Evolutionary conservation across 2,888 invertebrate species (phyloP).

Genomic region (Chaetogeoica ovagalla): DNA sequence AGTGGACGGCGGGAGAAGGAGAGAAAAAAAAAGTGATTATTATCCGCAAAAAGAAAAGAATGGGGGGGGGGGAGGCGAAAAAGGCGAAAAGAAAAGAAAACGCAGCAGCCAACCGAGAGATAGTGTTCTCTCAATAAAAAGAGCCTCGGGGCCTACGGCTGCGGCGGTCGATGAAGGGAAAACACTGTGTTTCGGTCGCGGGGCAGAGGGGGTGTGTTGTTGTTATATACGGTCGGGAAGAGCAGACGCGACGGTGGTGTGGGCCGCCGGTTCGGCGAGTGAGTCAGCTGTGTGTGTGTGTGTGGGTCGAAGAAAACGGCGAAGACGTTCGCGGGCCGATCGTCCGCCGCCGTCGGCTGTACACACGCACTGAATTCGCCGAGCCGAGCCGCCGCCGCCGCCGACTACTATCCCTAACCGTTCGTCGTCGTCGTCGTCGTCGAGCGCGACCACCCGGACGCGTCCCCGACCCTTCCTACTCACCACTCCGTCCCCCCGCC

Average conservation of each 20-base stretch:
- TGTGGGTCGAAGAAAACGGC: slow-evolving; percentile 33
- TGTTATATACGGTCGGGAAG: not conserved
- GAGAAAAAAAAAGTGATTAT: slow-evolving; percentile 21
- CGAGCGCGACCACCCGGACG: not conserved
- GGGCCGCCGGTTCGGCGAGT: not conserved
- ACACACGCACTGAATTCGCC: too few species aligned
- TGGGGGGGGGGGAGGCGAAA: not conserved
- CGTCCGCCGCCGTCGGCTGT: slow-evolving; percentile 12
- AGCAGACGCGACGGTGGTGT: not conserved
- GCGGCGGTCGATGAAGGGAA: slow-evolving; percentile 38
- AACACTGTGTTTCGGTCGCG: slow-evolving; percentile 26
- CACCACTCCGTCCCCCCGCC: slow-evolving; percentile 21
- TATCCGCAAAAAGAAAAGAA: slow-evolving; percentile 12
- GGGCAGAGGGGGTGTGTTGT: not conserved
- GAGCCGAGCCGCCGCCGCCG: too few species aligned
- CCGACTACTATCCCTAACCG: too few species aligned
- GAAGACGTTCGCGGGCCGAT: slow-evolving; percentile 48
- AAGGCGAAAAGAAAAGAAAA: slow-evolving; percentile 1
- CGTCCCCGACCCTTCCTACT: too few species aligned
- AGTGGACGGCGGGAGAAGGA: not conserved
- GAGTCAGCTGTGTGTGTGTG: not conserved
- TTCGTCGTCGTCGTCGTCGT: not conserved
- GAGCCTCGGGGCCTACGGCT: slow-evolving; percentile 27
- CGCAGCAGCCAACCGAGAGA: slow-evolving; percentile 31
- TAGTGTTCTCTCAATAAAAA: slow-evolving; percentile 41